Evolutionary conservation across 2,888 invertebrate species (phyloP), one percentile per base, ranked within the genome.

Genomic region (Drosophila pseudotalamancana): DNA sequence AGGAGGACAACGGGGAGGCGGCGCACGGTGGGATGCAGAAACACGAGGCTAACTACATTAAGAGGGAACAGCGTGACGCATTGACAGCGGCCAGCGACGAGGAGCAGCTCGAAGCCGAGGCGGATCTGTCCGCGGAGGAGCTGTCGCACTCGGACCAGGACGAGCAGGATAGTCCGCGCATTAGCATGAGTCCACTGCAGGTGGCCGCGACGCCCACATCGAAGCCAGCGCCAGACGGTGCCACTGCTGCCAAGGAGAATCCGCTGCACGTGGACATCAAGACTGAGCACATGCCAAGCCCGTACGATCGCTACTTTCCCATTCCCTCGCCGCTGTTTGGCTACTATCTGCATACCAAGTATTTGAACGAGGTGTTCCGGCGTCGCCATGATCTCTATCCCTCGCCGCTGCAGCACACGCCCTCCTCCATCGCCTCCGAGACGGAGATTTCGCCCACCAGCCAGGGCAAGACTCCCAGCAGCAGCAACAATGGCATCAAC

Each of bases 271-370:
- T 84, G 65, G 91, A 91, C 75, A 91, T 91, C 77, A 91, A 91
- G 90, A 90, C 91, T 89, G 91, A 91, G 80, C 89, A 89, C 64
- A 77, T 91, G 75, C 86, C 90, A 40, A 79, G 90, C 80, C 91
- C 91, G 18, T 91, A 91, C 49, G 91, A 91, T 78, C 89, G 91
- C 66, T 91, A 91, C 74, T 91, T 91, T 57, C 91, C 91, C 57
- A 91, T 91, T 62, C 89, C 88, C 5, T 91, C 91, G 50, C 91
- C 92, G 4, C 69, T 91, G 42, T 94, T 94, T 90, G 94, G 94
- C 81, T 93, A 93, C 75, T 94, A 94, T 87, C 91, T 94, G 80
- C 93, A 94, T 82, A 93, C 93, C 75, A 94, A 94, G 91, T 94
- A 94, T 91, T 92, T 94, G 84, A 93, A 93, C 40, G 93, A 93